A percentile compares a stretch with the other conserved stretches of the same genome.
These are phyloP conservation scores for Brachyrhaphis roseni DNA, from an alignment of 2,797 vertebrate genomes.

Conservation along the genomic window DNA sequence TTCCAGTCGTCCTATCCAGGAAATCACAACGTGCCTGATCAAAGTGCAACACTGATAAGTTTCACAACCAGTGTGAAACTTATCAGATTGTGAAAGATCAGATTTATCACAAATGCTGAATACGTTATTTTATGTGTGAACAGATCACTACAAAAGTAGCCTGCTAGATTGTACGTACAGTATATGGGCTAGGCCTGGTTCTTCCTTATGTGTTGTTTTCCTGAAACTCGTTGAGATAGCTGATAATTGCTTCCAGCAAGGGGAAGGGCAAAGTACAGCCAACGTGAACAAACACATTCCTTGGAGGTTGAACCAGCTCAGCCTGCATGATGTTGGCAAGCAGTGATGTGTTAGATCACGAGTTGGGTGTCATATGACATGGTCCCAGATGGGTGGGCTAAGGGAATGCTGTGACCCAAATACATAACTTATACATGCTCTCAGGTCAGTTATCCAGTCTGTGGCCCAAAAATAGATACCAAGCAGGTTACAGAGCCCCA, in stretches of 20 bases:
- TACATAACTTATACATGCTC: constrained; percentile 48
- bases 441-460: constrained; percentile 41
- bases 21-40: constrained; percentile 16
- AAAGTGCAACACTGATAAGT: constrained; percentile 42
- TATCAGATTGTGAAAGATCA: too few species aligned
- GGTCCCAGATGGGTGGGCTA: constrained; percentile 32
- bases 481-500: constrained; percentile 4
- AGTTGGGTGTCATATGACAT: constrained; percentile 71
- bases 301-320: constrained; percentile 60
- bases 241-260: constrained; percentile 25
- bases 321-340: constrained; percentile 46
- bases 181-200: neutral
- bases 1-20: constrained; percentile 9
- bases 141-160: constrained; percentile 6
- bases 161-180: neutral
- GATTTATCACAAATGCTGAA: neutral
- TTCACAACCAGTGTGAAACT: too few species aligned
- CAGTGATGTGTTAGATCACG: constrained; percentile 46
- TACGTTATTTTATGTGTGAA: neutral
- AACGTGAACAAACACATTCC: constrained; percentile 73
- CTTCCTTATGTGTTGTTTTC: constrained; percentile 34
- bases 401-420: constrained; percentile 65
- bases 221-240: constrained; percentile 42
- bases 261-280: constrained; percentile 64
- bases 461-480: constrained; percentile 48